phyloP scores from a whole-genome alignment of 2,797 vertebrate genomes.

The Sternotherus odoratus region DNA sequence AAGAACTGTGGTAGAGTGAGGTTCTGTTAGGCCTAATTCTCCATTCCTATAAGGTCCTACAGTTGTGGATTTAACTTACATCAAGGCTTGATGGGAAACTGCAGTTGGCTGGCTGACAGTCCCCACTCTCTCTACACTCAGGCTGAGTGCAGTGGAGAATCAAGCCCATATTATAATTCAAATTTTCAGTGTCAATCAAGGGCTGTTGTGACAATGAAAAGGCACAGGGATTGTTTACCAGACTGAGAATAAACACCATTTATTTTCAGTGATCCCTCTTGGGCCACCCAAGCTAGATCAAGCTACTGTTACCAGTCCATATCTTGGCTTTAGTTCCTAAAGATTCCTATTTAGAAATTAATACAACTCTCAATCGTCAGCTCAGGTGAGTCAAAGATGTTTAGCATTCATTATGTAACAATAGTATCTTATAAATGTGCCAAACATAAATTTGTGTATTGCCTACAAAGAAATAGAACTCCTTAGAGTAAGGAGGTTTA shows the following conservation, averaged over 20 bases:
- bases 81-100: neutral
- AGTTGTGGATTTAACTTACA: neutral
- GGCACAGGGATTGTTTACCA: neutral
- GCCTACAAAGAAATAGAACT: neutral
- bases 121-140: neutral
- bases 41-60: neutral
- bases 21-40: neutral
- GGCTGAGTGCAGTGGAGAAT: neutral
- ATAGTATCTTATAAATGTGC: neutral
- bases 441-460: neutral
- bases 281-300: neutral
- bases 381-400: neutral
- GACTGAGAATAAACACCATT: neutral
- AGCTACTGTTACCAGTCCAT: neutral
- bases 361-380: neutral
- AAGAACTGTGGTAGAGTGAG: neutral
- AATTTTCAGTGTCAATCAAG: constrained; percentile 6
- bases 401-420: neutral
- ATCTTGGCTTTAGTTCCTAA: neutral
- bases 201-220: neutral
- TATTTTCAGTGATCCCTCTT: constrained; percentile 26
- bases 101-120: neutral
- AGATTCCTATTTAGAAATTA: neutral
- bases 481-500: neutral
- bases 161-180: neutral